Base-by-base conservation (phyloP, 2,113 vertebrate species). In the Herpetotheres cachinnans region DNA sequence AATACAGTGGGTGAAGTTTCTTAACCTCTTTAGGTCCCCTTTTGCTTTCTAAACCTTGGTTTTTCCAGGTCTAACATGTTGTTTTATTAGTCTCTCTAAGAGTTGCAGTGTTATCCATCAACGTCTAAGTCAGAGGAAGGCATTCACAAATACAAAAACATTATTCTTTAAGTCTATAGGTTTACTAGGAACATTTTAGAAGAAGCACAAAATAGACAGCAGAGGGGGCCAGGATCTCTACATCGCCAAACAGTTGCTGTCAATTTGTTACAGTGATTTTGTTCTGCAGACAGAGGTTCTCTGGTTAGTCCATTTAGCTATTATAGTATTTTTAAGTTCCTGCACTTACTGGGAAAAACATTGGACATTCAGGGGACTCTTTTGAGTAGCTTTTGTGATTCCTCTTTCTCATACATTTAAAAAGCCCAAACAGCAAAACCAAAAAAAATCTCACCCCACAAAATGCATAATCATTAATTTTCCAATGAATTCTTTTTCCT, bases 161-260 rank as follows among this genome's bases (percentile, higher is more conserved):
- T 82, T 89, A 30, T 71, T 77, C 61, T 90, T 73, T 80, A 69
- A 86, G 79, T 84, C 79, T 76, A 1, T 77, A 74, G 47, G 49
- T 93, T 96, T 95, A 11, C 58, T 89, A 47, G 70, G 27, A 89
- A 62, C 72, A 30, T 94, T 91, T 95, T 82, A 88, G 78, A 96
- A 97, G 67, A 10, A 88, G 65, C 88, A 67, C 94, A 73, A 40
- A 97, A 93, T 97, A 97, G 95, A 97, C 96, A 97, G 96, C 95
- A 97, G 96, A 97, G 96, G 97, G 96, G 97, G 97, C 96, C 96
- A 96, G 89, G 97, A 93, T 96, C 96, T 97, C 88, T 96, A 32
- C 90, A 97, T 95, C 96, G 91, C 83, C 34, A 90, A 4, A 76
- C 54, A 69, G 78, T 90, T 93, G 82, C 93, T 96, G 70, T 96